Base-by-base conservation (phyloP, 2,797 vertebrate species). In the Alcedo atthis region DNA sequence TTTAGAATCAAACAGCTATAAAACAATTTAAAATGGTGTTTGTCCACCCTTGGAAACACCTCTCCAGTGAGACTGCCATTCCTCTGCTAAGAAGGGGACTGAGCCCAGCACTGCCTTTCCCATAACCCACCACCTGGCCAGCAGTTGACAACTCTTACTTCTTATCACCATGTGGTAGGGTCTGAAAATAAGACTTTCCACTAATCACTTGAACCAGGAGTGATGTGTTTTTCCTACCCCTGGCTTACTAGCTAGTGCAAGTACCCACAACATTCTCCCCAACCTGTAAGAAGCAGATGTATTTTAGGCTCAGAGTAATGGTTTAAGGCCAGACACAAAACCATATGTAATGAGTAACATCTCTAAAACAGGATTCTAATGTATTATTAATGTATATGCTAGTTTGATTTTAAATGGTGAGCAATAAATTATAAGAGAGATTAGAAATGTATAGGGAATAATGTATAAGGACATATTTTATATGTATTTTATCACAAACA, bases 21-120 rank as follows among this genome's bases (percentile, higher is more conserved):
- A 77, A 77, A 53, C 18, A 8, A 78, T 46, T 75, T 53, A 2
- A 68, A 73, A 35, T 14, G 9, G 15, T 30, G 22, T 42, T 64
- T 83, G 12, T 10, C 45, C 24, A 43, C 37, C 25, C 53, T 67
- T 0, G 0, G 21, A 70, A 62, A 20, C 9, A 5, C 13, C 7
- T 62, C 37, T 35, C 32, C 22, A 46, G 40, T 0, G 8, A 85
- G 43, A 16, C 24, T 76, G 63, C 5, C 46, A 32, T 53, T 69
- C 69, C 63, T 20, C 33, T 2, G 0, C 2, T 4, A 5, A 57
- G 46, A 1, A 57, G 43, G 37, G 25, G 53, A 57, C 0, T 1
- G 10, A 85, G 66, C 25, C 9, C 84, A 89, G 24, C 37, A 32
- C 20, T 3, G 16, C 19, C 5, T 14, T 24, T 22, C 46, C 49